Evolutionary conservation across 2,888 invertebrate species (phyloP).

Genomic region (Balanococcus diminutus): DNA sequence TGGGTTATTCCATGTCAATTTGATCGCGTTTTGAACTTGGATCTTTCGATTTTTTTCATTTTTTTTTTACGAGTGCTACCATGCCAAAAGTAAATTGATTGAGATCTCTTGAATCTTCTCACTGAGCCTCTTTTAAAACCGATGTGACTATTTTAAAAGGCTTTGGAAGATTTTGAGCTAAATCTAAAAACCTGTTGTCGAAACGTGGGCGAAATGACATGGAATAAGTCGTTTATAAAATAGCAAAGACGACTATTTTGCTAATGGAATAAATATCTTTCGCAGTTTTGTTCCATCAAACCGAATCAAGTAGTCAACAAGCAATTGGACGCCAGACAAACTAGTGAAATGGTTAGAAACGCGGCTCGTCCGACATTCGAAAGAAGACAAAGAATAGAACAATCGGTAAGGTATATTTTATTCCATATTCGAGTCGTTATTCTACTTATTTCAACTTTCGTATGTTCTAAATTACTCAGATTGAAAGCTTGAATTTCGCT

Average conservation of each 20-base stretch:
- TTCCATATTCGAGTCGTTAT: neutral
- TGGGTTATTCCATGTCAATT: neutral
- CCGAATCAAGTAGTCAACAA: conserved; percentile 78
- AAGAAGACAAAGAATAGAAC: conserved; percentile 66
- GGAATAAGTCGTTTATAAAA: too few species aligned
- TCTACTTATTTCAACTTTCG: neutral
- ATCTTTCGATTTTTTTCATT: too few species aligned
- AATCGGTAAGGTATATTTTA: neutral
- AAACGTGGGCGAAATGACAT: too few species aligned
- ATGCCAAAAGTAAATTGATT: neutral
- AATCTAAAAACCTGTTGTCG: too few species aligned
- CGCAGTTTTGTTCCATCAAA: conserved; percentile 72
- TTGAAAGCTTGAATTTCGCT: conserved; percentile 61
- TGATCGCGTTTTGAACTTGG: too few species aligned
- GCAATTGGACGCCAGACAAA: conserved; percentile 83
- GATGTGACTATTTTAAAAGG: too few species aligned
- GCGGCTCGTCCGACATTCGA: conserved; percentile 82
- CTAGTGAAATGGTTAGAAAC: conserved; percentile 81
- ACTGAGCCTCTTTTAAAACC: too few species aligned
- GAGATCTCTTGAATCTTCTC: too few species aligned
- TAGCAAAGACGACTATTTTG: too few species aligned
- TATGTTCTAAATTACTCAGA: neutral
- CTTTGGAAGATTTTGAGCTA: too few species aligned
- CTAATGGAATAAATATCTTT: too few species aligned
- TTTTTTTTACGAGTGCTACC: too few species aligned